Evolutionary conservation across 2,888 invertebrate species (phyloP).

Genomic region (Tigriopus californicus): DNA sequence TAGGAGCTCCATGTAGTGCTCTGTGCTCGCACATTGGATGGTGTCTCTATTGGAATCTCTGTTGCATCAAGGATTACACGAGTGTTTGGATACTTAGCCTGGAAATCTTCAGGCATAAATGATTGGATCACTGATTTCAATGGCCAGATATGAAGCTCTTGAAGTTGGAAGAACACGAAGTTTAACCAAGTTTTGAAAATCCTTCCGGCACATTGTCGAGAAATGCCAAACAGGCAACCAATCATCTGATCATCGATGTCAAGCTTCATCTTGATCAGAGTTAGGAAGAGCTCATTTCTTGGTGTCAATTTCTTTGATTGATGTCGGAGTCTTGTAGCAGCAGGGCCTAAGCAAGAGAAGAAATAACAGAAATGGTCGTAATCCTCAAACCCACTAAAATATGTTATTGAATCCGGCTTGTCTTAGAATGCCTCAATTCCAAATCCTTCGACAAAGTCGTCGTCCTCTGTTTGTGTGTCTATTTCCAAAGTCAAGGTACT

Average conservation of each 20-base stretch:
- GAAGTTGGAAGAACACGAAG: slow-evolving; percentile 19
- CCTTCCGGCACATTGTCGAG: slow-evolving; percentile 17
- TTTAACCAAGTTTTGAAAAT: slow-evolving; percentile 20
- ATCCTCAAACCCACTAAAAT: neutral
- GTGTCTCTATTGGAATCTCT: slow-evolving; percentile 18
- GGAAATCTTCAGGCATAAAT: slow-evolving; percentile 20
- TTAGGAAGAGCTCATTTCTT: no score
- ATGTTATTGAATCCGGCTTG: neutral
- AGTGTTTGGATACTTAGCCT: slow-evolving; percentile 18
- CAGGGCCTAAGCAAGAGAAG: no score
- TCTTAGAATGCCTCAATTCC: no score
- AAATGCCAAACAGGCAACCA: slow-evolving; percentile 17
- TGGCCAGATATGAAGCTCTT: slow-evolving; percentile 19
- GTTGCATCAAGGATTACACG: slow-evolving; percentile 20
- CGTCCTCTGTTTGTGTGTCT: no score
- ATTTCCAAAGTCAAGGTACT: no score
- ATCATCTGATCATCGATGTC: slow-evolving; percentile 18
- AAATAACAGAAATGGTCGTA: neutral
- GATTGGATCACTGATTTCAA: slow-evolving; percentile 18
- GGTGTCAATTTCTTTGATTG: no score
- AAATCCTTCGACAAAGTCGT: no score
- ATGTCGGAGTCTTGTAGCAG: no score
- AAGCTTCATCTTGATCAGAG: neutral
- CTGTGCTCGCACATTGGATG: slow-evolving; percentile 18
- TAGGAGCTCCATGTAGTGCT: slow-evolving; percentile 21